phyloP scores from a whole-genome alignment of 2,797 vertebrate genomes.

The Notamacropus eugenii region DNA sequence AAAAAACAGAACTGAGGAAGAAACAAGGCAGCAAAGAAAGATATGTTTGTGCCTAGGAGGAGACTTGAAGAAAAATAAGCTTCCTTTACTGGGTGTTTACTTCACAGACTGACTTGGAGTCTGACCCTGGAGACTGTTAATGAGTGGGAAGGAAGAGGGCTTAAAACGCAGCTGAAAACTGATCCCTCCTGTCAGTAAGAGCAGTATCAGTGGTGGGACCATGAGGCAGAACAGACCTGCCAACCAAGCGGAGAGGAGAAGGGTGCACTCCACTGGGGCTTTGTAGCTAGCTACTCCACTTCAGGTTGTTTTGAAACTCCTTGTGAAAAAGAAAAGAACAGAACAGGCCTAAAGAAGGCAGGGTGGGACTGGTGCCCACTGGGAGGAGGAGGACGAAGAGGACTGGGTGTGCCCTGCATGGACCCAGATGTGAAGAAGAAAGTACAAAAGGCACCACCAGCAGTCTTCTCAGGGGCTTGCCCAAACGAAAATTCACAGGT shows the following conservation, averaged over 20 bases:
- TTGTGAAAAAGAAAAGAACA: background rate
- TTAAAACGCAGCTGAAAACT: background rate
- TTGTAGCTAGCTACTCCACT: background rate
- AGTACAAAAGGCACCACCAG: background rate
- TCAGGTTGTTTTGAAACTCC: background rate
- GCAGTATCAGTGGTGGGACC: background rate
- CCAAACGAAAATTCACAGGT: background rate
- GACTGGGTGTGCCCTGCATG: background rate
- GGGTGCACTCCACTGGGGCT: background rate
- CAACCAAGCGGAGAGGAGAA: background rate
- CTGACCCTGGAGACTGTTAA: background rate
- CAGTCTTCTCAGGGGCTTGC: background rate
- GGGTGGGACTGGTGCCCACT: background rate
- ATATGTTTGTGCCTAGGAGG: background rate
- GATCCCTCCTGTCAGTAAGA: background rate
- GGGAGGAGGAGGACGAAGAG: background rate
- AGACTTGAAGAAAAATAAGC: background rate
- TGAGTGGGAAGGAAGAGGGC: background rate
- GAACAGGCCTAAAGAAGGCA: background rate
- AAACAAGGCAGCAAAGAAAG: background rate
- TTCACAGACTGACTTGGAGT: background rate
- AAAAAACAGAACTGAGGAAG: background rate
- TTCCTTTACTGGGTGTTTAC: background rate
- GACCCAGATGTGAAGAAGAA: background rate
- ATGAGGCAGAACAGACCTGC: background rate